Evolutionary conservation across 2,888 invertebrate species (phyloP).

Genomic region (Metallyticus violacea): DNA sequence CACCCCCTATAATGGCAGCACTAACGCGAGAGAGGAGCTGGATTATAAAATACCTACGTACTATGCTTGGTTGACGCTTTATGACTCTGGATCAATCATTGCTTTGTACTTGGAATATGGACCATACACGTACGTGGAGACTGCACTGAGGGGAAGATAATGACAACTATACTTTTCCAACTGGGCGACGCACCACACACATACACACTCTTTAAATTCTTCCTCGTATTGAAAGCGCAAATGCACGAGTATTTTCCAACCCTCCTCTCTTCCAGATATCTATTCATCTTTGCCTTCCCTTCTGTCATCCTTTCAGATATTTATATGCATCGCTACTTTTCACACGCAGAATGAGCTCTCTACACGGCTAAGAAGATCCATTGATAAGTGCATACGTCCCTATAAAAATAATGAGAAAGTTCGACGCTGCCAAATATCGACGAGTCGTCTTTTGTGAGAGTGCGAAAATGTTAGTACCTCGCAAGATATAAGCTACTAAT

Average conservation of each 20-base stretch:
- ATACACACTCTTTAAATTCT: not conserved
- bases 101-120: slow-evolving; percentile 2
- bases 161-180: not conserved
- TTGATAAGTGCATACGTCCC: not conserved
- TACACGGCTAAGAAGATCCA: not conserved
- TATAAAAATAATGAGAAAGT: not conserved
- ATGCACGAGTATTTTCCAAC: not conserved
- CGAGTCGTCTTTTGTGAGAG: not conserved
- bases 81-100: slow-evolving; percentile 7
- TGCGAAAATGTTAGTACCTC: not conserved
- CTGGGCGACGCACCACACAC: not conserved
- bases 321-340: not conserved
- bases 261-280: not conserved
- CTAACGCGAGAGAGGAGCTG: not conserved
- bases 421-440: not conserved
- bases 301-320: not conserved
- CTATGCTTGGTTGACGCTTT: not conserved
- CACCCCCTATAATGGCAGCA: not conserved
- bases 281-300: not conserved
- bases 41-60: not conserved
- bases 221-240: not conserved
- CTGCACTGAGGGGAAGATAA: not conserved
- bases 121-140: not conserved
- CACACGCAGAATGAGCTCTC: not conserved
- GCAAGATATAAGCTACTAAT: not conserved